Evolutionary conservation across 2,113 vertebrate genomes (phyloP).

Genomic region (Copsychus sechellarum): DNA sequence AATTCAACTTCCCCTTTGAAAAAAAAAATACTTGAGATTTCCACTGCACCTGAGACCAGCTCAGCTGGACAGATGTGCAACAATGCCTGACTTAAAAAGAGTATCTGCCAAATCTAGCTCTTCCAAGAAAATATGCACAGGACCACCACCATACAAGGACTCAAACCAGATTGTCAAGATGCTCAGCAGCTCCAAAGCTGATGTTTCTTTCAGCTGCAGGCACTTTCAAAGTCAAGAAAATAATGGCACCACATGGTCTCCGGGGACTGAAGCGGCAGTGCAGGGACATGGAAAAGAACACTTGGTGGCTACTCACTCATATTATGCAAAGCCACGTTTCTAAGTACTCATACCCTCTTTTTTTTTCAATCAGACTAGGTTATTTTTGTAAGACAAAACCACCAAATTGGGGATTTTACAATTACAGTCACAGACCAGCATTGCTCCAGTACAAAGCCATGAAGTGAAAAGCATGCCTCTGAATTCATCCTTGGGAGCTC

Average conservation of each 20-base stretch:
- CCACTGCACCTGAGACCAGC: neutral
- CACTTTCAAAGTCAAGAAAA: neutral
- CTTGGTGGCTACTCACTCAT: neutral
- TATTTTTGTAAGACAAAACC: neutral
- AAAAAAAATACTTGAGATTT: neutral
- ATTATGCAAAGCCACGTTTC: neutral
- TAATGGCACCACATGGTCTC: rapidly evolving
- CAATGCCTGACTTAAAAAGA: neutral
- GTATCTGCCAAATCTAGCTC: neutral
- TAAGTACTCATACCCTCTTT: neutral
- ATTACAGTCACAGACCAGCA: neutral
- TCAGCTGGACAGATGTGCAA: neutral
- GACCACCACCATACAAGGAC: neutral
- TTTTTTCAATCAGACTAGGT: neutral
- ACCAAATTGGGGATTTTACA: neutral
- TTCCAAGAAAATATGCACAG: neutral
- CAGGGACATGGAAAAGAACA: neutral
- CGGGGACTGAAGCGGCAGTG: neutral
- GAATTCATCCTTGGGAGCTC: neutral
- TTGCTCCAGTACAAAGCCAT: neutral
- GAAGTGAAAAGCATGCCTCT: neutral
- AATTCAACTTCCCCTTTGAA: neutral
- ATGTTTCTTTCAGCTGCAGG: rapidly evolving
- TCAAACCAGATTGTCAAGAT: neutral
- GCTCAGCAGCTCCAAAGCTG: neutral